Percentiles rank a stretch among this genome's conserved stretches.
These are phyloP conservation scores for Gymnocheta viridis DNA, from an alignment of 2,888 invertebrate species.

Conservation along the genomic window DNA sequence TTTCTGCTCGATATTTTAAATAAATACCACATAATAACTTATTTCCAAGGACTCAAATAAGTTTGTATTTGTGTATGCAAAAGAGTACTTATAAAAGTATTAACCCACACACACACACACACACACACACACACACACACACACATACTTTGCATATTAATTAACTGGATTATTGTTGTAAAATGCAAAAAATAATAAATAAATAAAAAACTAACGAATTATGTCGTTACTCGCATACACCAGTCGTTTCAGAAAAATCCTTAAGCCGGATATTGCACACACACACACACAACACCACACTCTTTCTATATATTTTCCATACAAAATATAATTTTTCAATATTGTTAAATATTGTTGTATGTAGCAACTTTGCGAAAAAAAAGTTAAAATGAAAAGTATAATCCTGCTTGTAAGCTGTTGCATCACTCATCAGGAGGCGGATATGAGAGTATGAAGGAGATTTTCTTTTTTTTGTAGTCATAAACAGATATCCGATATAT, in stretches of 20 bases:
- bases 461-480: neutral
- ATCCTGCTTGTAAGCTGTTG: conserved; percentile 58
- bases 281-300: neutral
- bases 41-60: neutral
- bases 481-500: neutral
- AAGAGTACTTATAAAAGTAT: neutral
- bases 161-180: conserved; percentile 57
- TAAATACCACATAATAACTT: neutral
- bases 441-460: conserved; percentile 1
- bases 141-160: conserved; percentile 78
- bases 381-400: conserved; percentile 32
- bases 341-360: conserved; percentile 24
- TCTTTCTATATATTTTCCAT: neutral
- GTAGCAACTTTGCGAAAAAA: neutral
- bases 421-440: neutral
- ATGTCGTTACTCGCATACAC: neutral
- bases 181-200: conserved; percentile 20
- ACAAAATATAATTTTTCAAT: conserved; percentile 23
- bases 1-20: neutral
- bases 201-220: neutral
- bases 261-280: conserved; percentile 44
- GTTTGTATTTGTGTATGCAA: neutral
- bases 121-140: too few relatives aligned
- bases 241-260: conserved; percentile 25
- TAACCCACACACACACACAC: conserved; percentile 51